Evolutionary conservation across 2,113 vertebrate genomes (phyloP).

Genomic region (Brachypodius melanocephalos): DNA sequence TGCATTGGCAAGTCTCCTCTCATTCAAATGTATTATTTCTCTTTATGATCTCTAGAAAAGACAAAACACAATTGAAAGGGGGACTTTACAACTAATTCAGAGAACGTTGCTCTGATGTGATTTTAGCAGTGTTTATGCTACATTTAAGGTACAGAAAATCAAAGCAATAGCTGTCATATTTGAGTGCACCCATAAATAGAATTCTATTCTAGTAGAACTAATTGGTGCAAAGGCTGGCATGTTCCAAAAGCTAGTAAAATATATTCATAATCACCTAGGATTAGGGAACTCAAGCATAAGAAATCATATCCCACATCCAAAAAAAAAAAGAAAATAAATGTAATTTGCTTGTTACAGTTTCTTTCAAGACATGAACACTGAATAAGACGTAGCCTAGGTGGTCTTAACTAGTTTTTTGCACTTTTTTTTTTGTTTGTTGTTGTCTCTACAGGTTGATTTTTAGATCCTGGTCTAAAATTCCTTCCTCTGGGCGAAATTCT

Average conservation of each 20-base stretch:
- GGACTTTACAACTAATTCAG: not conserved
- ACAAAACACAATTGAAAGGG: not conserved
- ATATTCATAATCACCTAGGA: not conserved
- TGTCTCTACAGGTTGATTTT: not conserved
- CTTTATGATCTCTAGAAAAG: not conserved
- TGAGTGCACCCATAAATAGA: slow-evolving; percentile 23
- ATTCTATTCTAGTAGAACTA: slow-evolving; percentile 30
- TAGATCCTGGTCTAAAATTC: not conserved
- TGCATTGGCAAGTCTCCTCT: not conserved
- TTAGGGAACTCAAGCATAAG: slow-evolving; percentile 12
- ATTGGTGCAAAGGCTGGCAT: slow-evolving; percentile 11
- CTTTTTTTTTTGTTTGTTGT: not conserved
- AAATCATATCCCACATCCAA: not conserved
- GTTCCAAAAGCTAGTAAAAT: not conserved
- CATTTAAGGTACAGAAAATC: slow-evolving; percentile 27
- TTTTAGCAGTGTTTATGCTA: slow-evolving; percentile 8
- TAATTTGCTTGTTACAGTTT: not conserved
- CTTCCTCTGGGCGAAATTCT: not conserved
- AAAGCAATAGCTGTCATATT: slow-evolving; percentile 10
- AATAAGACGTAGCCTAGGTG: not conserved
- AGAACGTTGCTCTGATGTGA: not conserved
- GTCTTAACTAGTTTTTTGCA: not conserved
- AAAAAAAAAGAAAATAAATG: not conserved
- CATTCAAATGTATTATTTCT: not conserved
- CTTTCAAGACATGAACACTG: not conserved